phyloP scores from a whole-genome alignment of 2,888 invertebrate species.

The Sacculina carcini region DNA sequence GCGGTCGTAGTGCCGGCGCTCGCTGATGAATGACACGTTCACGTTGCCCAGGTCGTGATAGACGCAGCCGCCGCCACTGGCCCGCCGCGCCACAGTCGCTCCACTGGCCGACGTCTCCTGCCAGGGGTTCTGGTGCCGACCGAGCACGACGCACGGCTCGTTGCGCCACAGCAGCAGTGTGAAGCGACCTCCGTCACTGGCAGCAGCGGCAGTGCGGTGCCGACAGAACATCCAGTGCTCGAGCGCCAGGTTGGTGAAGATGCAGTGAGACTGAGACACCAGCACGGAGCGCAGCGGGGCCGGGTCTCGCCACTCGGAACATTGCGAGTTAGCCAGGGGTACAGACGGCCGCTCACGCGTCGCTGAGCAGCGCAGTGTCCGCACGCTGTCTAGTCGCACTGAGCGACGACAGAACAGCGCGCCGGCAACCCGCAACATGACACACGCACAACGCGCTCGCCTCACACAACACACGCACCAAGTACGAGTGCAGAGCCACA shows the following conservation, averaged over 20 bases:
- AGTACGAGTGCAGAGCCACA: slow-evolving; percentile 57
- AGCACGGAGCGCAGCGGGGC: slow-evolving; percentile 45
- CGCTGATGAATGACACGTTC: slow-evolving; percentile 73
- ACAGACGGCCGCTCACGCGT: not conserved
- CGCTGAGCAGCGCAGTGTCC: not conserved
- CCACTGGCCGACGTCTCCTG: slow-evolving; percentile 54
- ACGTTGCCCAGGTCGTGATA: slow-evolving; percentile 85
- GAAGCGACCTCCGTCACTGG: slow-evolving; percentile 53
- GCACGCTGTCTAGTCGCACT: not conserved
- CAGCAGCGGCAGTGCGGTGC: no score
- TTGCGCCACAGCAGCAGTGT: slow-evolving; percentile 78
- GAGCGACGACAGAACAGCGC: not conserved
- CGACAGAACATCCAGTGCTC: slow-evolving; percentile 89
- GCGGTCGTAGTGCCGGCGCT: slow-evolving; percentile 53
- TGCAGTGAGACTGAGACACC: slow-evolving; percentile 68
- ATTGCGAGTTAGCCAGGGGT: not conserved
- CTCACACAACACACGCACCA: slow-evolving; percentile 26
- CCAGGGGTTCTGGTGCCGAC: slow-evolving; percentile 92
- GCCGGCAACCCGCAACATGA: not conserved
- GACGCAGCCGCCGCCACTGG: slow-evolving; percentile 85
- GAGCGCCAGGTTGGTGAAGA: slow-evolving; percentile 74
- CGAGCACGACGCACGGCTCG: slow-evolving; percentile 78
- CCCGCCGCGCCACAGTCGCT: slow-evolving; percentile 55
- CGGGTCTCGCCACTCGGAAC: not conserved
- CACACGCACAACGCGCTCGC: no score